A percentile compares a stretch with the other conserved stretches of the same genome.
Evolutionary conservation across 2,113 vertebrate genomes (phyloP).

Genomic region (Oncorhynchus nerka): DNA sequence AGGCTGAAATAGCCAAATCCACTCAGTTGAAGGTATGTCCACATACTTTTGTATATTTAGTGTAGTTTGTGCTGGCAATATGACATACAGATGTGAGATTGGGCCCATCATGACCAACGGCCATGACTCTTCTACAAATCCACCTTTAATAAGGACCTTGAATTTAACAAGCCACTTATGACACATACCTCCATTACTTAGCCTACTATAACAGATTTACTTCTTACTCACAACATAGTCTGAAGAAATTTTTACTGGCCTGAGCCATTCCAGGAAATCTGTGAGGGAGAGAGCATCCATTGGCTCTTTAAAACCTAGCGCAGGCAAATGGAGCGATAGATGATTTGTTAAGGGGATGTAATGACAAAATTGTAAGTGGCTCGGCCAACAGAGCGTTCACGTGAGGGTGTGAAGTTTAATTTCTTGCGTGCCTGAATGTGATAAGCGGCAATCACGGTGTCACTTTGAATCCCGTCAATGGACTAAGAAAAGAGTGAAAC

Average conservation of each 20-base stretch:
- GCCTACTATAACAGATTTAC: neutral
- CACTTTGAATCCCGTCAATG: slow-evolving; percentile 46
- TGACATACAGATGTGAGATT: too few relatives aligned
- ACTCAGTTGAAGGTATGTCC: too few relatives aligned
- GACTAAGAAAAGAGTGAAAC: neutral
- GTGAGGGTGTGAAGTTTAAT: slow-evolving; percentile 50
- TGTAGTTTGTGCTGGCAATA: too few relatives aligned
- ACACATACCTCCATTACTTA: too few relatives aligned
- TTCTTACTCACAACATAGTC: neutral
- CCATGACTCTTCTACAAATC: too few relatives aligned
- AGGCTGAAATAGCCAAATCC: too few relatives aligned
- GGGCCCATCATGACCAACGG: too few relatives aligned
- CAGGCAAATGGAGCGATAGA: too few relatives aligned
- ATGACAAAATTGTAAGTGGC: slow-evolving; percentile 49
- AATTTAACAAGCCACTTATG: too few relatives aligned
- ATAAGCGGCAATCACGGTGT: slow-evolving; percentile 53
- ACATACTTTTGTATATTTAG: too few relatives aligned
- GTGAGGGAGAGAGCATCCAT: slow-evolving; percentile 3
- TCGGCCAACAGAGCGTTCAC: slow-evolving; percentile 51
- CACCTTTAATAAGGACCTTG: too few relatives aligned
- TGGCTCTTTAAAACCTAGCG: slow-evolving; percentile 3
- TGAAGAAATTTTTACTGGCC: neutral
- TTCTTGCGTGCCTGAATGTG: slow-evolving; percentile 51
- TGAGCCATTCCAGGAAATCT: slow-evolving; percentile 20
- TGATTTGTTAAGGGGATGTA: slow-evolving; percentile 31